Base-by-base conservation (phyloP, 2,797 vertebrate genomes). In the Perodicticus potto region DNA sequence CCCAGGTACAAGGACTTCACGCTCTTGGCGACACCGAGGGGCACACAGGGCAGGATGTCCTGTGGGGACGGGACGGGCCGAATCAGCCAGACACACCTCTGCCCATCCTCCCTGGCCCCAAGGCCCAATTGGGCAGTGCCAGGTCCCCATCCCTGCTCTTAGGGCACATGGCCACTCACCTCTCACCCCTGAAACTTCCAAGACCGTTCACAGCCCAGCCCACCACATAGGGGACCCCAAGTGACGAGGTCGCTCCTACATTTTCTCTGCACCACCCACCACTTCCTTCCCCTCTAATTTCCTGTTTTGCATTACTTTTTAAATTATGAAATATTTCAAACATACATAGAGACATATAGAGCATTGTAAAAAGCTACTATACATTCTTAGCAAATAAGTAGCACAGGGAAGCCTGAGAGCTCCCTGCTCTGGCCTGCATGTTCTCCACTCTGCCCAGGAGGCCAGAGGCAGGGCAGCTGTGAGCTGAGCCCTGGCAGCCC, bases 1-100 rank as follows among this genome's bases (percentile, higher is more conserved):
- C 99, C 99, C 96, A 99, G 98, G 97, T 99, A 99, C 82, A 99
- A 98, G 13, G 99, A 99, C 59, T 98, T 99, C 43, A 99, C 61
- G 86, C 99, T 99, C 98, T 99, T 99, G 98, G 98, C 99, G 97
- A 98, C 94, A 74, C 98, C 97, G 83, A 98, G 99, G 32, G 99
- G 98, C 96, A 99, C 98, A 55, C 99, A 99, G 0, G 99, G 98
- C 95, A 99, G 97, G 94, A 99, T 99, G 61, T 99, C 97, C 99
- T 99, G 98, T 1, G 5, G 67, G 37, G 5, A 1, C 7, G 32
- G 3, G 8, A 53, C 34, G 3, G 7, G 23, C 40, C 0, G 2
- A 0, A 0, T 90, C 82, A 74, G 88, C 29, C 8, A 0, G 40
- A 37, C 6, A 3, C 19, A 4, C 63, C 16, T 4, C 16, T 16